A percentile compares a stretch with the other conserved stretches of the same genome.
Evolutionary conservation across 1,140 invertebrate genomes (phyloP).

Genomic region (Onthophagus taurus): DNA sequence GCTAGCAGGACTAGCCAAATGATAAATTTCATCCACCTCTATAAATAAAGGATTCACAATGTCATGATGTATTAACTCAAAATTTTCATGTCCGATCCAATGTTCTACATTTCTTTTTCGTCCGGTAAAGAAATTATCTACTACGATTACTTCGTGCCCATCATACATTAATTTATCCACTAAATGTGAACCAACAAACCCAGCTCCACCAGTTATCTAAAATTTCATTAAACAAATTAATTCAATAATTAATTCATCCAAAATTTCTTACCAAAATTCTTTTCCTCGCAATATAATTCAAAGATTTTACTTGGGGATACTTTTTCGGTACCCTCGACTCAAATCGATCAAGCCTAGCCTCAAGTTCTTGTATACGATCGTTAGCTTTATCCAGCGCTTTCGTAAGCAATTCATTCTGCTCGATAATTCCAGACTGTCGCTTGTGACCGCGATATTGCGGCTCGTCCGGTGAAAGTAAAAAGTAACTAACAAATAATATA

Average conservation of each 20-base stretch:
- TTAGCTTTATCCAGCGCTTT: constrained; percentile 50
- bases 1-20: constrained; percentile 95
- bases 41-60: constrained; percentile 97
- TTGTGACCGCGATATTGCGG: too few species aligned
- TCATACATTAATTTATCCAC: constrained; percentile 91
- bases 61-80: constrained; percentile 98
- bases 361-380: constrained; percentile 53
- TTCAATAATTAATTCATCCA: neutral
- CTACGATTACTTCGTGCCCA: constrained; percentile 97
- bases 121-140: constrained; percentile 98
- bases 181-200: constrained; percentile 97
- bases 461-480: neutral
- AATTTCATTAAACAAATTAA: constrained; percentile 20
- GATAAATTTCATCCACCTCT: constrained; percentile 98
- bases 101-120: constrained; percentile 95
- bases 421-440: constrained; percentile 1
- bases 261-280: constrained; percentile 66
- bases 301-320: constrained; percentile 82
- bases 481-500: constrained; percentile 1
- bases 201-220: constrained; percentile 92
- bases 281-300: constrained; percentile 84
- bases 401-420: constrained; percentile 32
- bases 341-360: constrained; percentile 58
- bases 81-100: constrained; percentile 98
- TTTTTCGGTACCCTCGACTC: constrained; percentile 68